Evolutionary conservation across 2,113 vertebrate species (phyloP).

Genomic region (Xiphophorus couchianus): DNA sequence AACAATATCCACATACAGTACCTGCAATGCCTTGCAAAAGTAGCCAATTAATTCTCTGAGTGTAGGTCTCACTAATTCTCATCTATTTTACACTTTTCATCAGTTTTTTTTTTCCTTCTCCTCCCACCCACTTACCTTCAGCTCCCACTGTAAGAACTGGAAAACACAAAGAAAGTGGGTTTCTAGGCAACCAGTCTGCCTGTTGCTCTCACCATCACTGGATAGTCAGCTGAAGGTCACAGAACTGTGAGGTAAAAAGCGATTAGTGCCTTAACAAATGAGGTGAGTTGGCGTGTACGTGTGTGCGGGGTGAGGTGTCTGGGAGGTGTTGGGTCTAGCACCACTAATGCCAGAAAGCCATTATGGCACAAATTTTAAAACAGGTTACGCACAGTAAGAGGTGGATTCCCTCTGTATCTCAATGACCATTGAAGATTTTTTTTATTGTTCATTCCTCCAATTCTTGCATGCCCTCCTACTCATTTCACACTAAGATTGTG

Average conservation of each 20-base stretch:
- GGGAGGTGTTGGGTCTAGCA: neutral
- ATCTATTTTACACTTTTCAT: constrained; percentile 12
- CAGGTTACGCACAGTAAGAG: constrained; percentile 54
- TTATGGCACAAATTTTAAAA: constrained; percentile 57
- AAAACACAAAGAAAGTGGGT: constrained; percentile 36
- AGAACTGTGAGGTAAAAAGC: constrained; percentile 55
- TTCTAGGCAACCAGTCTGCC: constrained; percentile 70
- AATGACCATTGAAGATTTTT: constrained; percentile 21
- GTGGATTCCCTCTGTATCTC: constrained; percentile 25
- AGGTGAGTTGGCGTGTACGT: constrained; percentile 5
- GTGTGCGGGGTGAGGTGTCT: neutral
- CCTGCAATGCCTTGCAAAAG: neutral
- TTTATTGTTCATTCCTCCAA: constrained; percentile 24
- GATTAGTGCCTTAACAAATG: constrained; percentile 57
- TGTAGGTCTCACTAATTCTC: constrained; percentile 9
- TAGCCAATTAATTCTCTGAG: neutral
- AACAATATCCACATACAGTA: no score
- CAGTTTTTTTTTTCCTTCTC: constrained; percentile 13
- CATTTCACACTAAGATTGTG: constrained; percentile 45
- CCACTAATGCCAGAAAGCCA: constrained; percentile 48
- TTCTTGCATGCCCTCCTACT: constrained; percentile 5
- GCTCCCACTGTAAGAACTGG: constrained; percentile 41
- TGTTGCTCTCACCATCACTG: constrained; percentile 62
- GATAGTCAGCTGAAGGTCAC: constrained; percentile 68
- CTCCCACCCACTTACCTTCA: constrained; percentile 32